Evolutionary conservation across 2,797 vertebrate genomes (phyloP).

Genomic region (Selene dorsalis): DNA sequence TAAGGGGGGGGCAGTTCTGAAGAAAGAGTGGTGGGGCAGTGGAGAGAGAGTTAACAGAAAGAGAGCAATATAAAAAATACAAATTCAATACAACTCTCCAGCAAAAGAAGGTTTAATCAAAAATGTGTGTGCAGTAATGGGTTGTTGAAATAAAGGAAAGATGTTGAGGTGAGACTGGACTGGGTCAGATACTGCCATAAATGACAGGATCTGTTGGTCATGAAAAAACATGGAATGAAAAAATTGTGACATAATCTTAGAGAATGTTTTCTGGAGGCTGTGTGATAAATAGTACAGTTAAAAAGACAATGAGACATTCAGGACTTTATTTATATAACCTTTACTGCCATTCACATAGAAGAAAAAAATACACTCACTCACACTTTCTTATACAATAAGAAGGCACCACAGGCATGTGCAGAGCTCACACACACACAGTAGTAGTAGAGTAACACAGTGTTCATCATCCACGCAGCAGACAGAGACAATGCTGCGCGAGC

Average conservation of each 20-base stretch:
- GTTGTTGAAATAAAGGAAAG: neutral
- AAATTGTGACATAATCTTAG: neutral
- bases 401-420: no score
- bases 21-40: neutral
- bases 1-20: neutral
- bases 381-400: no score
- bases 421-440: no score
- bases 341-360: no score
- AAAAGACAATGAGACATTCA: no score
- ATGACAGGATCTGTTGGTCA: neutral
- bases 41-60: neutral
- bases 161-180: neutral
- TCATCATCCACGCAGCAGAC: no score
- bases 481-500: no score
- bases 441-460: no score
- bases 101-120: constrained; percentile 6
- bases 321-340: no score
- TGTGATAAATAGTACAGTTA: neutral
- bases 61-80: neutral
- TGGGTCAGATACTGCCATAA: neutral
- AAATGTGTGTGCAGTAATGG: neutral
- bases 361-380: no score
- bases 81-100: neutral
- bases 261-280: neutral
- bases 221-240: neutral